A percentile compares a stretch with the other conserved stretches of the same genome.
These are phyloP conservation scores for Terebella lapidaria DNA, from an alignment of 2,888 invertebrate species.

Conservation along the genomic window DNA sequence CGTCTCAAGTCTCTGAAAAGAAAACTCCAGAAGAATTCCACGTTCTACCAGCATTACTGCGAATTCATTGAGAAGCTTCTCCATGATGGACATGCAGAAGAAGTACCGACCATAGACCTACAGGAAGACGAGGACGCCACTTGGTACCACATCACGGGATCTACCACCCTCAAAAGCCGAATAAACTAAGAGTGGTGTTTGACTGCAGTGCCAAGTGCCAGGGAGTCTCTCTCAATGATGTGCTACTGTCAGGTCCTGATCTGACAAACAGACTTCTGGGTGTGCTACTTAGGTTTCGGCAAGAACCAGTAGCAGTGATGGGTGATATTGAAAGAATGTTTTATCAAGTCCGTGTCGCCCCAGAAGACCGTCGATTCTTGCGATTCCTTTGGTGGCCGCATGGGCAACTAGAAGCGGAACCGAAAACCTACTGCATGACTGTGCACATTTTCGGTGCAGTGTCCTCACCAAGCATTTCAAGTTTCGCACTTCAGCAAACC, in stretches of 20 bases:
- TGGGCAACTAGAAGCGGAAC: neutral
- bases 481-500: neutral
- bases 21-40: neutral
- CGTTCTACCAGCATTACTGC: neutral
- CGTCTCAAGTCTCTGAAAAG: neutral
- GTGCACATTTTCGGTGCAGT: neutral
- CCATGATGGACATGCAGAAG: neutral
- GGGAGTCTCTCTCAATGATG: neutral
- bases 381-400: neutral
- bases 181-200: neutral
- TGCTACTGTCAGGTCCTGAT: neutral
- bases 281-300: neutral
- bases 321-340: neutral
- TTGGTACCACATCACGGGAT: neutral
- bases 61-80: neutral
- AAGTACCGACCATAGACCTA: neutral
- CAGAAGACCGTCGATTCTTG: too few relatives aligned
- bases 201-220: neutral
- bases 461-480: neutral
- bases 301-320: neutral
- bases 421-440: neutral
- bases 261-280: neutral
- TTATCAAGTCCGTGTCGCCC: neutral
- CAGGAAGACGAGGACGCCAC: neutral
- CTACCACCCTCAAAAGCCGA: neutral